These are phyloP conservation scores for Gryllus bimaculatus DNA, from an alignment of 1,140 invertebrate genomes.

Conservation along the genomic window DNA sequence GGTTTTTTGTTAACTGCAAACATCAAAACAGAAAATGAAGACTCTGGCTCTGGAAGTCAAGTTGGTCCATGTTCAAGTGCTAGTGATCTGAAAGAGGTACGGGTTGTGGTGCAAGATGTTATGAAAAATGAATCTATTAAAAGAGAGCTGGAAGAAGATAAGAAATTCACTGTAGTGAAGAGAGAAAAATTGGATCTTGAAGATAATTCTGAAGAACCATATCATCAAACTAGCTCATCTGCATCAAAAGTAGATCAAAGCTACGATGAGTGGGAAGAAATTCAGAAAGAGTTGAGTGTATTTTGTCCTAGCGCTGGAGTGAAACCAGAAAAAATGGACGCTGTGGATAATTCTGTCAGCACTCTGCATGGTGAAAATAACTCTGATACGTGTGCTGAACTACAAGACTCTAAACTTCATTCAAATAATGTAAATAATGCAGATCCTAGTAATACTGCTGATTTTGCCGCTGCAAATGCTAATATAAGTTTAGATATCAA, in stretches of 20 bases:
- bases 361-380: background rate
- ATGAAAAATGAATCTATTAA: constrained; percentile 22
- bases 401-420: background rate
- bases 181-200: constrained; percentile 28
- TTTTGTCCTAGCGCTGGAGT: constrained; percentile 16
- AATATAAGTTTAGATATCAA: background rate
- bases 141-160: constrained; percentile 35
- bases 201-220: background rate
- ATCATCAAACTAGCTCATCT: background rate
- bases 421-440: background rate
- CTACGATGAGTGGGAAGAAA: constrained; percentile 58
- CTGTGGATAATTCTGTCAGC: background rate
- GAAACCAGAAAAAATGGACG: background rate
- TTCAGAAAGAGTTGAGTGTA: constrained; percentile 53
- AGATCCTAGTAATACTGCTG: too few relatives aligned
- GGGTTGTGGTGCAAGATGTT: constrained; percentile 24
- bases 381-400: background rate
- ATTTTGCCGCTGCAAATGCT: background rate
- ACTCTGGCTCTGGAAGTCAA: background rate
- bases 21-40: constrained; percentile 9
- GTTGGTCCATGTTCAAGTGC: background rate
- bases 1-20: background rate
- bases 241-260: constrained; percentile 27
- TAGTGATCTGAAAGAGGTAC: constrained; percentile 25
- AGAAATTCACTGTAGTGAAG: constrained; percentile 36